Base-by-base conservation (phyloP, 2,113 vertebrate species). In the Aplodontia rufa region DNA sequence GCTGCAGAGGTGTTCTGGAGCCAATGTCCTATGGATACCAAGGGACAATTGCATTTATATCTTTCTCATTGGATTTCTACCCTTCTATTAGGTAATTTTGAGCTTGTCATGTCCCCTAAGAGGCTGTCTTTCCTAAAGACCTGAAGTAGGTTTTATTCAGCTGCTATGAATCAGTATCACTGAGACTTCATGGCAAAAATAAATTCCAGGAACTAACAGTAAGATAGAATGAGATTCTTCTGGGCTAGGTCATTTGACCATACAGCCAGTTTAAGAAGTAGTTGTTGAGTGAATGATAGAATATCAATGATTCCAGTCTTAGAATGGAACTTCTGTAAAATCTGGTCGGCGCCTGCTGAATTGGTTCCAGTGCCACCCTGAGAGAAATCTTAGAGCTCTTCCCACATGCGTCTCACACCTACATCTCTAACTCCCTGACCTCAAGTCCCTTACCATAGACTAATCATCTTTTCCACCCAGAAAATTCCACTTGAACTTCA, bases 91-190 rank as follows among this genome's bases (percentile, higher is more conserved):
- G 8, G 79, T 84, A 40, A 86, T 64, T 89, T 80, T 91, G 74
- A 95, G 78, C 24, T 24, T 62, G 37, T 37, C 49, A 64, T 74
- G 37, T 91, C 45, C 69, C 12, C 40, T 66, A 24, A 10, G 6
- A 71, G 45, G 55, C 30, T 95, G 30, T 83, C 94, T 92, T 85
- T 90, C 68, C 35, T 76, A 64, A 96, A 84, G 16, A n/a, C 2
- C 51, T 75, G n/a, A 51, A 16, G 13, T 30, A 81, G 60, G 53
- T 22, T 66, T 81, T 72, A 92, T 12, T 58, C 71, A 51, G 40
- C 26, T 93, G n/a, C 14, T 35, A 26, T 13, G 28, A 74, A 60
- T 28, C 37, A 93, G 85, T 82, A 80, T 69, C 30, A 35, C 47
- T 81, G 53, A 49, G 47, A 40, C 10, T 64, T 76, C 69, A 42